phyloP scores from a whole-genome alignment of 2,888 invertebrate genomes.

The Amaurobius ferox region DNA sequence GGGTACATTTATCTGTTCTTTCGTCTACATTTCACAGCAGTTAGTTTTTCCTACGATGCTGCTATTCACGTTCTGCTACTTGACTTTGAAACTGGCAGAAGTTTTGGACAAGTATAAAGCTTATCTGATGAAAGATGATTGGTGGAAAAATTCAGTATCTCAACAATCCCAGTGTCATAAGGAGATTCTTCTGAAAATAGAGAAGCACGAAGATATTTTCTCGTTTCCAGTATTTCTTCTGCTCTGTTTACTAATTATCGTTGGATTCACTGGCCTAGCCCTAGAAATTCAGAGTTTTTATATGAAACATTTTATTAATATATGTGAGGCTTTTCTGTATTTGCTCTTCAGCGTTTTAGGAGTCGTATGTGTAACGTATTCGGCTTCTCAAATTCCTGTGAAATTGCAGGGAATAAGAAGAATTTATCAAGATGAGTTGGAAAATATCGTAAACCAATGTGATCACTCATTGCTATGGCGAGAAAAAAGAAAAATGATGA shows the following conservation, averaged over 20 bases:
- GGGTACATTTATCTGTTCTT: too few relatives aligned
- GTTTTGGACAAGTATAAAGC: too few relatives aligned
- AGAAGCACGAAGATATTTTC: background rate
- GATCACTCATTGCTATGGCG: background rate
- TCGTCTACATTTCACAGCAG: too few relatives aligned
- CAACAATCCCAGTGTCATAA: background rate
- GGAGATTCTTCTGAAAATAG: background rate
- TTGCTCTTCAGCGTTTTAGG: background rate
- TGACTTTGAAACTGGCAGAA: too few relatives aligned
- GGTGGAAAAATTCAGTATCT: background rate
- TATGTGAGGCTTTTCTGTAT: background rate
- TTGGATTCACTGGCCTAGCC: background rate
- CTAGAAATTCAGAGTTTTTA: background rate
- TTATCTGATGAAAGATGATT: too few relatives aligned
- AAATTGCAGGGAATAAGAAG: background rate
- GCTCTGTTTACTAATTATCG: background rate
- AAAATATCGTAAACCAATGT: background rate
- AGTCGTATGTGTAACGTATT: background rate
- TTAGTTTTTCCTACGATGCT: too few relatives aligned
- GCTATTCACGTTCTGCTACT: too few relatives aligned
- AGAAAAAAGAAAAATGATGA: background rate
- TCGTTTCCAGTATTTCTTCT: background rate
- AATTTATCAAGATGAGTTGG: background rate
- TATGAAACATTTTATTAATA: background rate
- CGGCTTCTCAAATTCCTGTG: background rate